These are phyloP conservation scores for Anolis apletophallus DNA, from an alignment of 2,797 vertebrate species.

Conservation along the genomic window DNA sequence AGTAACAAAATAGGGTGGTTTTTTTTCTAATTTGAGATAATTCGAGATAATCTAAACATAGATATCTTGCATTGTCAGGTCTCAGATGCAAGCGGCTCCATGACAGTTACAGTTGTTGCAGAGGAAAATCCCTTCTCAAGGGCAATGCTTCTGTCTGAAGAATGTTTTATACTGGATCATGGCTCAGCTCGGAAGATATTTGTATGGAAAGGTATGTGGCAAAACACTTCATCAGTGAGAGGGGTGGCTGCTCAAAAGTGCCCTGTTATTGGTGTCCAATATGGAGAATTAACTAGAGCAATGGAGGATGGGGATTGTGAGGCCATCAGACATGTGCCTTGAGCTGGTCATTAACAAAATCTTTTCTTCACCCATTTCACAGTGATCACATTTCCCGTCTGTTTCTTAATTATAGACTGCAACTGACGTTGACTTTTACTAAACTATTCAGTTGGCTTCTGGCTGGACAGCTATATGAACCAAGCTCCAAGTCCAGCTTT, in stretches of 20 bases:
- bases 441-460: neutral
- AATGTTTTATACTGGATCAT: constrained; percentile 92
- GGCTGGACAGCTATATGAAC: neutral
- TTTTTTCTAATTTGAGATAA: neutral
- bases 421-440: neutral
- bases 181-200: constrained; percentile 88
- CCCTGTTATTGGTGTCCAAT: neutral
- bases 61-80: constrained; percentile 76
- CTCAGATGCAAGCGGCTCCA: constrained; percentile 89
- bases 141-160: constrained; percentile 85
- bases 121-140: constrained; percentile 90
- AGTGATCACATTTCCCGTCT: neutral
- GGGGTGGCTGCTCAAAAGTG: neutral
- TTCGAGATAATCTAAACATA: constrained; percentile 1
- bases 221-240: neutral
- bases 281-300: neutral
- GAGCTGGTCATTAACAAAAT: neutral
- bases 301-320: neutral
- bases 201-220: constrained; percentile 90
- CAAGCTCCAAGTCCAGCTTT: neutral
- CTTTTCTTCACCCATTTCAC: neutral
- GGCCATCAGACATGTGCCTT: neutral
- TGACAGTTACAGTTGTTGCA: constrained; percentile 84
- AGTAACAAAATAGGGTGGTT: neutral
- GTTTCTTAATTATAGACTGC: neutral